These are phyloP conservation scores for Encarsia formosa DNA, from an alignment of 2,888 invertebrate species.

Conservation along the genomic window DNA sequence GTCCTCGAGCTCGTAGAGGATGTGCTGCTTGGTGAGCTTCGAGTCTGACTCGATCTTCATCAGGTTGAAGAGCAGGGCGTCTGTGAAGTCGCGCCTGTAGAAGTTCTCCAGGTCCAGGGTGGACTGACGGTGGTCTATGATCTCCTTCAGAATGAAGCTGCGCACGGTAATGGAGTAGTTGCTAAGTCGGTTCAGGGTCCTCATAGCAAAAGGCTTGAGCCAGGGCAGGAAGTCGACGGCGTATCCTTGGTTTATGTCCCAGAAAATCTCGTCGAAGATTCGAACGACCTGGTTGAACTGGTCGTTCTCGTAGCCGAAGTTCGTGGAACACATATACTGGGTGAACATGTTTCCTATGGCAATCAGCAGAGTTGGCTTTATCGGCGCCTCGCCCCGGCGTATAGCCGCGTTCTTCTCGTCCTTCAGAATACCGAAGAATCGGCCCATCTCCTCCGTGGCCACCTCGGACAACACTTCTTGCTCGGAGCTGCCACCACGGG, in stretches of 20 bases:
- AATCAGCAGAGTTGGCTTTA: constrained; percentile 69
- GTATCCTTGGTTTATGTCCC: constrained; percentile 87
- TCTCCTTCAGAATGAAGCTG: constrained; percentile 68
- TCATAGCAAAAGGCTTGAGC: constrained; percentile 68
- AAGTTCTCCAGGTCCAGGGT: constrained; percentile 53
- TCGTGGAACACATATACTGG: constrained; percentile 79
- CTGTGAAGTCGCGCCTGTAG: constrained; percentile 71
- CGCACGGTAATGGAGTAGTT: constrained; percentile 69
- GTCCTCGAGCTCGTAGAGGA: constrained; percentile 80
- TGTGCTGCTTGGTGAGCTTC: constrained; percentile 70
- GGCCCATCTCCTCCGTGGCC: constrained; percentile 62
- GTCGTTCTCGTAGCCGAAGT: constrained; percentile 66
- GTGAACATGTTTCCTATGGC: constrained; percentile 82
- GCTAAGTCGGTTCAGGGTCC: constrained; percentile 65
- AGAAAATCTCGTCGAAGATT: constrained; percentile 82
- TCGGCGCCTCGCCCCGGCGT: constrained; percentile 48
- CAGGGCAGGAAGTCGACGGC: constrained; percentile 83
- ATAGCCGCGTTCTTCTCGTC: constrained; percentile 42
- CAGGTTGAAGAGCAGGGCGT: constrained; percentile 70
- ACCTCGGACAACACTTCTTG: constrained; percentile 70
- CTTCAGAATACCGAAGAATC: constrained; percentile 59
- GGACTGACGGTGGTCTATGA: constrained; percentile 60
- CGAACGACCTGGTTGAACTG: constrained; percentile 67
- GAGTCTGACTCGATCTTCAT: constrained; percentile 61
- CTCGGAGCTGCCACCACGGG: constrained; percentile 68